phyloP scores from a whole-genome alignment of 1,140 invertebrate species.

The Caenorhabditis tropicalis region DNA sequence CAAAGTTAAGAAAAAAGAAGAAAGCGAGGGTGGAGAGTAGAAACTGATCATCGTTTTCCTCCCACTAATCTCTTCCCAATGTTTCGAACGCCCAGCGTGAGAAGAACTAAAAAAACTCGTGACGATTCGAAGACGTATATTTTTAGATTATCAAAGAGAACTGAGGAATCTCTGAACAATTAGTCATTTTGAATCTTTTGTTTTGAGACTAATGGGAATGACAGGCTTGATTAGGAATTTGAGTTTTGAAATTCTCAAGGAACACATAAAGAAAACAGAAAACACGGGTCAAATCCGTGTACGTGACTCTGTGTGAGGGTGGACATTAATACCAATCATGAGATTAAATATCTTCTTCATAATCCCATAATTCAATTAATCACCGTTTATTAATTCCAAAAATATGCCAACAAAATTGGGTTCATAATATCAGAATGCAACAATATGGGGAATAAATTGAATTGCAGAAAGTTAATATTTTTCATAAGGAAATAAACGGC shows the following conservation, averaged over 20 bases:
- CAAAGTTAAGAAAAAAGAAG: background rate
- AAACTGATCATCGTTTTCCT: background rate
- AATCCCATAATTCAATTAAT: background rate
- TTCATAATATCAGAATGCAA: background rate
- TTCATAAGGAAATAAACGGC: background rate
- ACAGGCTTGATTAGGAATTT: too few species aligned
- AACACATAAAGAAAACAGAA: background rate
- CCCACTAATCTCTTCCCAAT: background rate
- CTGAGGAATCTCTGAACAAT: background rate
- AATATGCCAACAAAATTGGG: too few species aligned
- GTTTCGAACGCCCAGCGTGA: background rate
- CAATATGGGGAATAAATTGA: background rate
- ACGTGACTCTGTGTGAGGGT: conserved; percentile 10
- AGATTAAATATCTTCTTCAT: background rate
- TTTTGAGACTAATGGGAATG: background rate
- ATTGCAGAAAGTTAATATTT: background rate
- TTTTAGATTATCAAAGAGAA: background rate
- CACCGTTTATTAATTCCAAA: background rate
- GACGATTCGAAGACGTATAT: background rate
- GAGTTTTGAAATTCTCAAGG: background rate
- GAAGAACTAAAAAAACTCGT: background rate
- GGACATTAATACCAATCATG: conserved; percentile 8
- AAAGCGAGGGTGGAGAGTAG: conserved; percentile 1
- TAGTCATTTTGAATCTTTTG: background rate
- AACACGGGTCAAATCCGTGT: background rate